These are phyloP conservation scores for Sebastolobus alascanus DNA, from an alignment of 2,797 vertebrate species.

Conservation along the genomic window DNA sequence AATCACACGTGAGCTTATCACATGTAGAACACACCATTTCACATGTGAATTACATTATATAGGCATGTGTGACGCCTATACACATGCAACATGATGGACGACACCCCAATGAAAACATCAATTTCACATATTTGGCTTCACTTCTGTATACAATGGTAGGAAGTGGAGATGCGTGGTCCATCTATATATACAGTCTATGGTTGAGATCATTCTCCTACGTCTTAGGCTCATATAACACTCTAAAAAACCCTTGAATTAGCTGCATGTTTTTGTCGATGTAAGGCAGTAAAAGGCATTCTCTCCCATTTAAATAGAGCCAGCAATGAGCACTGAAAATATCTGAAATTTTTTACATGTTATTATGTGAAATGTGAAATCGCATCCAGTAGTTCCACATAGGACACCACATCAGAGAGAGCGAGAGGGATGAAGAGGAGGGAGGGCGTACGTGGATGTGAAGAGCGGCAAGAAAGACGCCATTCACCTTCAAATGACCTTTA, in stretches of 20 bases:
- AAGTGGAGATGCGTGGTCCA: no score
- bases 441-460: constrained; percentile 17
- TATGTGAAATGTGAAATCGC: constrained; percentile 12
- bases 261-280: not conserved
- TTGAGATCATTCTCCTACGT: not conserved
- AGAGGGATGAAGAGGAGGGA: constrained; percentile 28
- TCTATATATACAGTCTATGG: no score
- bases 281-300: not conserved
- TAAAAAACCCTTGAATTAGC: not conserved
- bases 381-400: not conserved
- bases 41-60: not conserved
- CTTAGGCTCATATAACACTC: not conserved
- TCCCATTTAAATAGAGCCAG: not conserved
- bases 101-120: not conserved
- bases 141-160: no score
- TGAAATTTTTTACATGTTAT: not conserved
- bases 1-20: not conserved
- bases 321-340: not conserved
- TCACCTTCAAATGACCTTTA: constrained; percentile 82
- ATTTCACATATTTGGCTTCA: not conserved
- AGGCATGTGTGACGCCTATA: not conserved
- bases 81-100: not conserved
- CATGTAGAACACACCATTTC: not conserved
- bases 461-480: constrained; percentile 50
- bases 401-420: not conserved